Evolutionary conservation across 2,888 invertebrate species (phyloP), one percentile per base, ranked within the genome.

Genomic region (Phymatocera aterrima): DNA sequence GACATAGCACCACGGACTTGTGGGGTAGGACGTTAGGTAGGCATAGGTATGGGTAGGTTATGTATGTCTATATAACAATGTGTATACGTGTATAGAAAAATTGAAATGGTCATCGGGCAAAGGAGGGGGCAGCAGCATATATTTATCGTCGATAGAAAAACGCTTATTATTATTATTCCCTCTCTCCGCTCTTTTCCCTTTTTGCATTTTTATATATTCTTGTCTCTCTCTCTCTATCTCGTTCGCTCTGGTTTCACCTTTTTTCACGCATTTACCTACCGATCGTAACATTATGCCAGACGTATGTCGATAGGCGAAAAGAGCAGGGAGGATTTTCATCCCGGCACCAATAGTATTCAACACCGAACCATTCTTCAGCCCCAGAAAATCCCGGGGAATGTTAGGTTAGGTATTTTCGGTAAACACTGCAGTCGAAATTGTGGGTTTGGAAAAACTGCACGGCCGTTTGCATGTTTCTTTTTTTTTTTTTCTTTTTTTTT

Each of bases 81-180:
- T 6, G 24, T 21, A 12, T 18, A 46, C 21, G 6, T 18, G 2
- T 21, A 31, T 0, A 15, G 51, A n/a, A 31, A 37, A 72, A 31
- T 72, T n/a, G 18, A 34, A 64, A 64, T 37, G 64, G 64, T 64
- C 64, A 64, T 64, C 64, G 64, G 21, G 28, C 24, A 4, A 57
- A 28, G 57, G 57, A 28, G 64, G 21, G 28, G 15, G 3, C 24
- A 28, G 57, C 24, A 28, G 18, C 54, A 12, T 64, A 1, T 28
- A 15, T 31, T 72, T 51, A n/a, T 34, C 15, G 31, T 64, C 37
- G 15, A 64, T 5, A 37, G 18, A 64, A 64, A 64, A 64, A 34
- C 64, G 3, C 21, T 24, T 24, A n/a, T 10, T 57, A n/a, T 21
- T 43, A n/a, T n/a, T n/a, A n/a, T 68, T 24, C 12, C 21, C 12